These are phyloP conservation scores for Lophotriccus pileatus DNA, from an alignment of 2,797 vertebrate species.

Conservation along the genomic window DNA sequence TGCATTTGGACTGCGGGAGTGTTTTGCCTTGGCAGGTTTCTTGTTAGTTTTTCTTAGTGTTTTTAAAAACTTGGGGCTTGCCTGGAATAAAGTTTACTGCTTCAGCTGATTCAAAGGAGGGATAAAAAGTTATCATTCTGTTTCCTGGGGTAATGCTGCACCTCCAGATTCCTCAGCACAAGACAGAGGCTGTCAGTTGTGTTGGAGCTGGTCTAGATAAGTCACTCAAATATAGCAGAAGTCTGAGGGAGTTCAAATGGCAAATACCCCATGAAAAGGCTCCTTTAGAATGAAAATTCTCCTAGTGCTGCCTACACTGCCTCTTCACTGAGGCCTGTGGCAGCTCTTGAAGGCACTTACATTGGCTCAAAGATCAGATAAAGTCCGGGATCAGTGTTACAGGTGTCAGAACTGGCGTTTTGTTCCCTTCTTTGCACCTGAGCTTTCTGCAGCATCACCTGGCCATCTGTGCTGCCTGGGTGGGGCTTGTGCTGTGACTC, in stretches of 20 bases:
- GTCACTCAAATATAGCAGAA: not conserved
- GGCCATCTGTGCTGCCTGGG: not conserved
- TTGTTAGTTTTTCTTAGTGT: not conserved
- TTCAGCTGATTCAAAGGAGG: not conserved
- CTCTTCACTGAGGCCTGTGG: not conserved
- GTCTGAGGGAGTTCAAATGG: not conserved
- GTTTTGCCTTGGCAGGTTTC: not conserved
- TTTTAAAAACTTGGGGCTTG: not conserved
- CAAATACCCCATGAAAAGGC: not conserved
- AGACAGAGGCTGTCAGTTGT: fast-evolving
- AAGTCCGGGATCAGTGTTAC: not conserved
- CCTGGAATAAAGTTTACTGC: not conserved
- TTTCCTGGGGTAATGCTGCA: not conserved
- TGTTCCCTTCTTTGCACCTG: not conserved
- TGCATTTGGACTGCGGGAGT: not conserved
- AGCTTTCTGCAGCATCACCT: not conserved
- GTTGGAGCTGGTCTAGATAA: not conserved
- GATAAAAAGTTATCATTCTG: not conserved
- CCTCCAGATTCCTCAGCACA: not conserved
- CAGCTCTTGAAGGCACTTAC: not conserved
- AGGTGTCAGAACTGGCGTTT: not conserved
- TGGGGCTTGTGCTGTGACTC: not conserved
- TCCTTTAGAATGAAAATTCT: not conserved
- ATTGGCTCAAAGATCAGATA: not conserved
- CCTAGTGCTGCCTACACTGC: not conserved